These are phyloP conservation scores for Andrena trimmerana DNA, from an alignment of 2,888 invertebrate genomes.

Conservation along the genomic window DNA sequence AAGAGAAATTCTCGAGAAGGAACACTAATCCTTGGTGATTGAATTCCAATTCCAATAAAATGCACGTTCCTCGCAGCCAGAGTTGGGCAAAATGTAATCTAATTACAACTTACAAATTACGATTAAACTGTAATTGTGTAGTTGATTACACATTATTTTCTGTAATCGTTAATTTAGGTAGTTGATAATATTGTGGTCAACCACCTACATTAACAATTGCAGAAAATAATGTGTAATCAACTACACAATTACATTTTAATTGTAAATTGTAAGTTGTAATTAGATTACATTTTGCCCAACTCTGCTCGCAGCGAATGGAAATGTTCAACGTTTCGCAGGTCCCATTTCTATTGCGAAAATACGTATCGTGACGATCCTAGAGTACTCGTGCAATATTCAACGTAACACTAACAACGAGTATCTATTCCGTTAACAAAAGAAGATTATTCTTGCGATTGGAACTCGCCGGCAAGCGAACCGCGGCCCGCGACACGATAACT, in stretches of 20 bases:
- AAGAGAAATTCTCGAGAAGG: too few relatives aligned
- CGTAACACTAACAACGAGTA: constrained; percentile 16
- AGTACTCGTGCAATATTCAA: not conserved
- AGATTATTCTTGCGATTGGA: constrained; percentile 64
- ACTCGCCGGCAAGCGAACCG: constrained; percentile 45
- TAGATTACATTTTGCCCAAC: too few relatives aligned
- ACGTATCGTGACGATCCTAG: not conserved
- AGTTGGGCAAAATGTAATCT: too few relatives aligned
- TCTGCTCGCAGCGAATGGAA: not conserved
- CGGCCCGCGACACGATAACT: constrained; percentile 73
- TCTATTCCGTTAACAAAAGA: constrained; percentile 43
- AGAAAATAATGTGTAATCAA: too few relatives aligned
- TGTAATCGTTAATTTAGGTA: too few relatives aligned
- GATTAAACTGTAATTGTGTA: too few relatives aligned
- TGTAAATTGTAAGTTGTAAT: too few relatives aligned
- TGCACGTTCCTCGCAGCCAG: not conserved
- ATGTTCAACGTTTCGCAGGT: not conserved
- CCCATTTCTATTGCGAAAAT: not conserved
- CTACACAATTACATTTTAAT: too few relatives aligned
- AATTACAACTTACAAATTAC: too few relatives aligned
- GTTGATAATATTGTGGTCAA: too few relatives aligned
- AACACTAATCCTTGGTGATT: not conserved
- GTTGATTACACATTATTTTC: too few relatives aligned
- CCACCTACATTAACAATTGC: too few relatives aligned
- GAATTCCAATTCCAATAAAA: not conserved